Base-by-base conservation (phyloP, 2,888 invertebrate species). In the Baronia brevicornis region DNA sequence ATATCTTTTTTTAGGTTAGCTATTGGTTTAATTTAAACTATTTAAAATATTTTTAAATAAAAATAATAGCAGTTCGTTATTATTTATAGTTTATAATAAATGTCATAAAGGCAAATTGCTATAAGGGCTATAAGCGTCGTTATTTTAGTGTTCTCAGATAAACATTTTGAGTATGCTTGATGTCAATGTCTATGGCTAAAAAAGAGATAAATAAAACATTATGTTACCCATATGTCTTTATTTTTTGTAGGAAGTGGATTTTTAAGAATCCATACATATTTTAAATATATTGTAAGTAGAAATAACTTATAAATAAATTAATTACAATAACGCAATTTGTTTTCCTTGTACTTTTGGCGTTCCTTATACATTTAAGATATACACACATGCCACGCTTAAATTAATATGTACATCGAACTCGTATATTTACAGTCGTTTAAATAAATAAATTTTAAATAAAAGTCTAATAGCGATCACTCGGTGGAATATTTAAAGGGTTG, bases 371-470 rank as follows among this genome's bases (percentile, higher is more conserved):
- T 11, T 3, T 23, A 9, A 22, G 14, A 17, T 21, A 37, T 22
- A 29, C 24, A 33, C 22, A 19, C 6, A 21, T 27, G 10, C 34
- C 13, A 40, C 29, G 26, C 44, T 53, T 52, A 61, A 18, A 37
- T 51, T 69, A 68, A 60, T 77, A 77, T 77, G 53, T 77, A 79
- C 78, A 78, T 55, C 44, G 43, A 53, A 41, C 43, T 51, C 47
- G 48, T 51, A 51, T 75, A 77, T 71, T 71, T 77, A 75, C 69
- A 78, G 49, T 51, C 53, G 56, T 54, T 54, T 63, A 77, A 79
- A 77, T 79, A 78, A 77, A 63, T 47, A 54, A 60, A 58, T 64
- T 65, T 65, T 60, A 62, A 43, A 56, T 48, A 36, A 44, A 46
- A 46, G 47, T 51, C 48, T 55, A 58, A 58, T 37, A 54, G 43